A percentile compares a stretch with the other conserved stretches of the same genome.
phyloP scores from a whole-genome alignment of 2,888 invertebrate genomes.

The Molanna angustata region DNA sequence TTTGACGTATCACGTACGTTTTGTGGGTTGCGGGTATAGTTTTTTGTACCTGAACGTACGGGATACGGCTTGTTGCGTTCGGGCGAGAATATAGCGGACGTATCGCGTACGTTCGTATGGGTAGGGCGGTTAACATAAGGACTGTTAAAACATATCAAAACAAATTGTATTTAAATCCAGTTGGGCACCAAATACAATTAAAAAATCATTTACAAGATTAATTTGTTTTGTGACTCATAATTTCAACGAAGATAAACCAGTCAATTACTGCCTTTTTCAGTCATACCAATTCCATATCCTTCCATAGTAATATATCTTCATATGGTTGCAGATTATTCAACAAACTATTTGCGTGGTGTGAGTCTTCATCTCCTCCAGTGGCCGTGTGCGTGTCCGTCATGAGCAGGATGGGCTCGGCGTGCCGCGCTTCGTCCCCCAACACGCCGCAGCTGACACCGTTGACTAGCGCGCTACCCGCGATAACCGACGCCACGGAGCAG shows the following conservation, averaged over 20 bases:
- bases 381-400: constrained; percentile 18
- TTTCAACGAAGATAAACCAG: too few species aligned
- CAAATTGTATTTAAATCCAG: neutral
- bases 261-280: too few species aligned
- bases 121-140: too few species aligned
- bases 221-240: too few species aligned
- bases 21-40: too few species aligned
- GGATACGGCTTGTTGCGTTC: too few species aligned
- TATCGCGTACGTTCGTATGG: too few species aligned
- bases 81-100: too few species aligned
- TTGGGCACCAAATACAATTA: neutral
- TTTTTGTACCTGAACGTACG: too few species aligned
- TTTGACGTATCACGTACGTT: too few species aligned
- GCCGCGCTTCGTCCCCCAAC: constrained; percentile 6
- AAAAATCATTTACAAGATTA: neutral
- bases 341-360: constrained; percentile 49
- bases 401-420: constrained; percentile 10
- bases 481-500: constrained; percentile 23
- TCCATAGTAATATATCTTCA: neutral
- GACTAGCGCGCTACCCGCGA: constrained; percentile 13
- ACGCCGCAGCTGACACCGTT: too few species aligned
- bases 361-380: constrained; percentile 39
- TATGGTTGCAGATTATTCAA: constrained; percentile 43
- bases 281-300: too few species aligned
- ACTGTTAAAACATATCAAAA: neutral